Evolutionary conservation across 1,140 invertebrate genomes (phyloP), one percentile per base, ranked within the genome.

Genomic region (Streblospio benedicti): DNA sequence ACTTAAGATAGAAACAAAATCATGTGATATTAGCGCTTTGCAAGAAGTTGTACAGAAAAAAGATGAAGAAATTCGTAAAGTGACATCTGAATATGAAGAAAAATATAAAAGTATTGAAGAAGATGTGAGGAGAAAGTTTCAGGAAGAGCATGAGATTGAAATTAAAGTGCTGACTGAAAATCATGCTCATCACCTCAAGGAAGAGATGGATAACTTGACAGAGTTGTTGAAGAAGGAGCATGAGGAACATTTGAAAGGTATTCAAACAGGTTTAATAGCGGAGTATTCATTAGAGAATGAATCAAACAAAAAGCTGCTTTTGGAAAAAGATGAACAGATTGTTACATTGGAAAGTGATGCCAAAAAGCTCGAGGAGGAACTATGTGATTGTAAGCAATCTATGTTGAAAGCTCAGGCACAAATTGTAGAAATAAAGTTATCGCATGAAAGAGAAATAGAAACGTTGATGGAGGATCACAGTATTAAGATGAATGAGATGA

Each of bases 11-110:
- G 51, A 35, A 16, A 44, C 57, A 30, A 45, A 27, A 25, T 38
- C 55, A 33, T 35, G 23, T 4, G 32, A 56, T 33, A 14, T 87
- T 45, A 80, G 80, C 30, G 81, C 83, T 63, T 75, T 85, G 62
- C 83, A 83, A 67, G 80, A 83, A 50, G 25, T 65, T 45, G 30
- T 58, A 4, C 35, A 60, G 12, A 45, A 45, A 57, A n/a, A 57
- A 4, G 30, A 65, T 5, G 12, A 54, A 45, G 45, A 53, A 31
- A 61, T 28, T 23, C 18, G n/a, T n/a, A n/a, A n/a, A n/a, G n/a
- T n/a, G n/a, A n/a, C n/a, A n/a, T n/a, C n/a, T n/a, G n/a, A n/a
- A n/a, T n/a, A n/a, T n/a, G n/a, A n/a, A n/a, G n/a, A n/a, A n/a
- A n/a, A n/a, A n/a, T n/a, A n/a, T n/a, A n/a, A n/a, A n/a, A n/a